Conservation (phyloP, 2,797 vertebrate species). For the Orientallactaga sibirica region DNA sequence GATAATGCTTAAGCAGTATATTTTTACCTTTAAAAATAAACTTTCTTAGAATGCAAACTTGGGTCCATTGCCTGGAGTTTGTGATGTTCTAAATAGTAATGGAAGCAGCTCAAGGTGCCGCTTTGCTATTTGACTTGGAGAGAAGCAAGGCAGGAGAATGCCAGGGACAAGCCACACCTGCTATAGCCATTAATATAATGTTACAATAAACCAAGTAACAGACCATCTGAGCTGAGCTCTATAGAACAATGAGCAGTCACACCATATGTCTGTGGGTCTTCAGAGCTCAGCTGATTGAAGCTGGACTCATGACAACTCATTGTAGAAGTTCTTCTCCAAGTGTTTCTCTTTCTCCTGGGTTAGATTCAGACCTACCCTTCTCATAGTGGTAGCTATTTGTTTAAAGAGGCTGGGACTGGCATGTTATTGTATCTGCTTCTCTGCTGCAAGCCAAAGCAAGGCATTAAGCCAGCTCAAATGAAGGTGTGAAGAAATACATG, state of each 20-base stretch:
- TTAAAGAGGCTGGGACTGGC: background rate
- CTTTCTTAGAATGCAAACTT: background rate
- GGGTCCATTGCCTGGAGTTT: background rate
- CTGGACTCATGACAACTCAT: background rate
- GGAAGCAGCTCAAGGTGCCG: background rate
- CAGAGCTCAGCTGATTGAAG: background rate
- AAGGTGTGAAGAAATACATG: background rate
- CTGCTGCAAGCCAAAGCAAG: background rate
- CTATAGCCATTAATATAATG: background rate
- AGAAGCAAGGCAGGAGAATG: background rate
- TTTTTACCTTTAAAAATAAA: background rate
- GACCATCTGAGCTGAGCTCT: background rate
- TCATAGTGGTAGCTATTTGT: background rate
- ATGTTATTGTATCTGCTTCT: background rate
- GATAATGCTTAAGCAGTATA: background rate
- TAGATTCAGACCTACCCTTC: background rate
- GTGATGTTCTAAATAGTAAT: background rate
- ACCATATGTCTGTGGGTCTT: background rate
- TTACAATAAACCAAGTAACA: background rate
- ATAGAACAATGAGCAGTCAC: background rate
- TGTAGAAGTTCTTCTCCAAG: conserved; percentile 4
- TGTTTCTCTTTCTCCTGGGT: background rate
- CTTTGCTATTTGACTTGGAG: background rate
- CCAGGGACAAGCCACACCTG: background rate
- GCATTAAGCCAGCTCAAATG: background rate